Evolutionary conservation across 2,888 invertebrate species (phyloP).

Genomic region (Brachyptera risi): DNA sequence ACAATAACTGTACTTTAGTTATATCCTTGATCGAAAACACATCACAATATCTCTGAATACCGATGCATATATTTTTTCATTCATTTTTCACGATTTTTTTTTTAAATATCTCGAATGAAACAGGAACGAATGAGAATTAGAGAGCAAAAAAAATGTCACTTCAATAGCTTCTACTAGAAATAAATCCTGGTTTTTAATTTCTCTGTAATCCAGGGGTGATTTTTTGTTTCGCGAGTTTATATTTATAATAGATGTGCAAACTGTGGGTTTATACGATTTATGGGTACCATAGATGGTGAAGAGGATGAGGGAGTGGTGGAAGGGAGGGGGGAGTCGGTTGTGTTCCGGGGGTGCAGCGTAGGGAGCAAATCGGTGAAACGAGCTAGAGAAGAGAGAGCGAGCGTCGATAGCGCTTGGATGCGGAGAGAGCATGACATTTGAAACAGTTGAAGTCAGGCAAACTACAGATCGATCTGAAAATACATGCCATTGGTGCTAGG

Average conservation of each 20-base stretch:
- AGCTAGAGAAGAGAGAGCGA: neutral
- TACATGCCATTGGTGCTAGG: neutral
- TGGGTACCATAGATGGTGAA: neutral
- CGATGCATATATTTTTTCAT: no score
- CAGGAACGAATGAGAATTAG: no score
- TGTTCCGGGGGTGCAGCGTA: neutral
- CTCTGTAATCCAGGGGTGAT: neutral
- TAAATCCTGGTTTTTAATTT: constrained; percentile 2
- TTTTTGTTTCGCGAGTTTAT: constrained; percentile 11
- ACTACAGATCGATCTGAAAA: constrained; percentile 13
- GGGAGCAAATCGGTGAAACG: neutral
- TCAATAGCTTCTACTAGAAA: neutral
- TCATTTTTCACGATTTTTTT: no score
- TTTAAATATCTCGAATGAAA: no score
- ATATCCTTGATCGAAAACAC: no score
- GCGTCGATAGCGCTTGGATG: neutral
- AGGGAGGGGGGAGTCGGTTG: neutral
- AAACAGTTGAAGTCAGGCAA: constrained; percentile 7
- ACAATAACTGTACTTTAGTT: no score
- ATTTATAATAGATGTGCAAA: constrained; percentile 20
- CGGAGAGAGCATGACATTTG: constrained; percentile 8
- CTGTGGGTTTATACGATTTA: constrained; percentile 13
- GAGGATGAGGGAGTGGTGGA: neutral
- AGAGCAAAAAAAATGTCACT: neutral
- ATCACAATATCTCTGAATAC: no score